Percentiles rank a stretch among this genome's conserved stretches.
Conservation (phyloP, 2,888 invertebrate species). For the Temnothorax rugatulus region DNA sequence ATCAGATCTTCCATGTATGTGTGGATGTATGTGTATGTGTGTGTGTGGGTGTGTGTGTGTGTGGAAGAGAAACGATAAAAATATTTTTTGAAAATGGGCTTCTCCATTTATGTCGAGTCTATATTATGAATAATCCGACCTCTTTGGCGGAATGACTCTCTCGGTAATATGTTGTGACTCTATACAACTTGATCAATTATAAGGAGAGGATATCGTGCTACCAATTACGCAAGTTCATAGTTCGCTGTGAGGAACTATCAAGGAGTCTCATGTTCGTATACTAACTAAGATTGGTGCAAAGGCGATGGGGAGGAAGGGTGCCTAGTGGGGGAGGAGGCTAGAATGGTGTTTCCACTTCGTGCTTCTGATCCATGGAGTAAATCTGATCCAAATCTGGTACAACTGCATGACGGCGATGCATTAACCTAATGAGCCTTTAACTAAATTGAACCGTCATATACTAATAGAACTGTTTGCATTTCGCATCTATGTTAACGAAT, state of each 20-base stretch:
- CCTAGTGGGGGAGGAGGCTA: background rate
- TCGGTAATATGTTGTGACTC: slow-evolving; percentile 16
- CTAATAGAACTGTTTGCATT: slow-evolving; percentile 38
- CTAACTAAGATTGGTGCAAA: slow-evolving; percentile 43
- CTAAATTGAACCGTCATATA: slow-evolving; percentile 58
- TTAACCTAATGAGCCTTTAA: slow-evolving; percentile 66
- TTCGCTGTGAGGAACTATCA: slow-evolving; percentile 48
- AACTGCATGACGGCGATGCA: slow-evolving; percentile 46
- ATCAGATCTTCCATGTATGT: background rate
- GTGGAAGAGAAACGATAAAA: background rate
- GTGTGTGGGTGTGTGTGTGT: background rate
- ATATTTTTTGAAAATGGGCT: background rate
- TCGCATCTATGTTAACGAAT: background rate
- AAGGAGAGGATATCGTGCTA: slow-evolving; percentile 63
- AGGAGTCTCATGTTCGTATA: slow-evolving; percentile 53
- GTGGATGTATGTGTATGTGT: background rate
- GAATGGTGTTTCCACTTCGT: slow-evolving; percentile 57
- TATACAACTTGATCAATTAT: slow-evolving; percentile 61
- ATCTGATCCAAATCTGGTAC: slow-evolving; percentile 56
- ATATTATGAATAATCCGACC: slow-evolving; percentile 7
- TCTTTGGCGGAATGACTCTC: slow-evolving; percentile 2
- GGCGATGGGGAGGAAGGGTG: background rate
- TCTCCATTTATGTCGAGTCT: background rate
- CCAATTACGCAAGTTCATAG: slow-evolving; percentile 68
- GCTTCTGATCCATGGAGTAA: slow-evolving; percentile 53